phyloP scores from a whole-genome alignment of 2,888 invertebrate species.

The Acronicta alni region DNA sequence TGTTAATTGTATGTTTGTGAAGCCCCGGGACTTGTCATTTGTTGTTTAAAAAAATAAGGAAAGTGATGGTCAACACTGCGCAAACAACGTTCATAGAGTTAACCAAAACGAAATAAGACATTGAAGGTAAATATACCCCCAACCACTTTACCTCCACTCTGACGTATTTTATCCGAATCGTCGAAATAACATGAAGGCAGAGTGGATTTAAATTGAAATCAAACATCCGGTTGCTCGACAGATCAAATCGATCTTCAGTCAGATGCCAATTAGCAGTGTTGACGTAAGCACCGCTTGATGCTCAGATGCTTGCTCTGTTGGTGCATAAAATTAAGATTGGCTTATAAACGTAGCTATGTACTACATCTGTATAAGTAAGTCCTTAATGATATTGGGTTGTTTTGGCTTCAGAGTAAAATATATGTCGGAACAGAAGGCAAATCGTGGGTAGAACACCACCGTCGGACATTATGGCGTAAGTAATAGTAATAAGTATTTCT shows the following conservation, averaged over 20 bases:
- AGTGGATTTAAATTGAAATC: constrained; percentile 63
- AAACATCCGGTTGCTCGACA: constrained; percentile 56
- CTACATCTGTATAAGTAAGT: constrained; percentile 5
- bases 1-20: too few species aligned
- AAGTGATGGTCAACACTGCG: background rate
- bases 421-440: too few species aligned
- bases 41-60: background rate
- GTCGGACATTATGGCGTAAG: too few species aligned
- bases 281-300: constrained; percentile 54
- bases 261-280: constrained; percentile 70
- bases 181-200: constrained; percentile 37
- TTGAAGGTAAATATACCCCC: constrained; percentile 20
- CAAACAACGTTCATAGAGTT: constrained; percentile 8
- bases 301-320: constrained; percentile 56
- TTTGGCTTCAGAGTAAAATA: too few species aligned
- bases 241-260: constrained; percentile 59
- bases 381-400: too few species aligned
- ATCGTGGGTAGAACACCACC: too few species aligned
- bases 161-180: constrained; percentile 22
- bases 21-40: too few species aligned
- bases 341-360: constrained; percentile 26
- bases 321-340: constrained; percentile 30
- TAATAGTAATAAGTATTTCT: too few species aligned
- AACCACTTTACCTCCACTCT: constrained; percentile 20
- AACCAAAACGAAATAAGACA: constrained; percentile 24